A percentile compares a stretch with the other conserved stretches of the same genome.
phyloP scores from a whole-genome alignment of 2,888 invertebrate genomes.

The Drosophila paranaensis region DNA sequence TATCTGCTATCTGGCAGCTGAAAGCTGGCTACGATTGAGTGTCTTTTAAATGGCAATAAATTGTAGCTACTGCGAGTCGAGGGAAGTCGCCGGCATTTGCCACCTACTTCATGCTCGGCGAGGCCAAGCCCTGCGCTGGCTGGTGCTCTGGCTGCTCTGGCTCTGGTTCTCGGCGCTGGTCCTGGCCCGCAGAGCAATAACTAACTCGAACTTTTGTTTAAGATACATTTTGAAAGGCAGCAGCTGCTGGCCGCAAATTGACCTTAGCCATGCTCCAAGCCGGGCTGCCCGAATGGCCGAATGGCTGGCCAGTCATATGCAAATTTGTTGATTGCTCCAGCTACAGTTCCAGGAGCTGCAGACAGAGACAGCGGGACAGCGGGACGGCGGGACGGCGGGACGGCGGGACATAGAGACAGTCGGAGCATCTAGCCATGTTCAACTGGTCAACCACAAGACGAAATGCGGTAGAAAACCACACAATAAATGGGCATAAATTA shows the following conservation, averaged over 20 bases:
- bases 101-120: conserved; percentile 22
- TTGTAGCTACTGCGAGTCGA: not conserved
- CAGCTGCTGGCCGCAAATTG: conserved; percentile 68
- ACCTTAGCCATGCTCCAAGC: conserved; percentile 44
- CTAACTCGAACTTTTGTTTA: conserved; percentile 38
- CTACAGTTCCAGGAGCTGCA: conserved; percentile 25
- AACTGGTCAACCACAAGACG: conserved; percentile 69
- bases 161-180: not conserved
- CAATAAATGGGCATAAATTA: conserved; percentile 79
- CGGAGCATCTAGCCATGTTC: conserved; percentile 41
- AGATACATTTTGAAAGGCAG: conserved; percentile 55
- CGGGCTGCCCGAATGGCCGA: conserved; percentile 6
- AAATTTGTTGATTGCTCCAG: conserved; percentile 64
- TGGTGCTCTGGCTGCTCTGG: not conserved
- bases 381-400: not conserved
- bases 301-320: conserved; percentile 55
- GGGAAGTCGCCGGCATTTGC: conserved; percentile 15
- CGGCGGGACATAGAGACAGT: not conserved
- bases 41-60: conserved; percentile 8
- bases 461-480: conserved; percentile 75
- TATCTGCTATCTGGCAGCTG: not conserved
- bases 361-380: not conserved
- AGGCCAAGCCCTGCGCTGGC: conserved; percentile 11
- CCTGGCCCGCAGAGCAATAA: conserved; percentile 30
- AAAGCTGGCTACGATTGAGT: conserved; percentile 1